Base-by-base conservation (phyloP, 2,888 invertebrate species). In the Polydrusus cervinus region DNA sequence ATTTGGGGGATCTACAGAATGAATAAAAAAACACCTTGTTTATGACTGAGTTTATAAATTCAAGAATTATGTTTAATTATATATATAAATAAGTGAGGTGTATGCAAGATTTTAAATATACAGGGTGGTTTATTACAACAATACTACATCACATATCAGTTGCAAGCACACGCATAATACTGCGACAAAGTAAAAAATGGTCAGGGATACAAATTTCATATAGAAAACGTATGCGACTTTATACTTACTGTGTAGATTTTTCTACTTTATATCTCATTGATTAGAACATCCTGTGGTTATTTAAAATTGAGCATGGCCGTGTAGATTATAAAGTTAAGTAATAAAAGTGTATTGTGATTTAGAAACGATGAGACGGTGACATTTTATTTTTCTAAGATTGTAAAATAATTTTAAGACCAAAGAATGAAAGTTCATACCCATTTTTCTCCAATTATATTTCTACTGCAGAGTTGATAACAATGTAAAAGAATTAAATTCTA, bases 271-370 rank as follows among this genome's bases (percentile, higher is more conserved):
- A 3, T 13, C 3, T 30, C 14, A 11, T 30, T 30, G 25, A 11
- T 7, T 34, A 1, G 14, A 9, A n/a, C 1, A 20, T 18, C 6
- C 10, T n/a, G 43, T 13, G n/a, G 13, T 3, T 30, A 30, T 30
- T 53, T 53, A 53, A 53, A n/a, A 53, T 30, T 8, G 11, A 5
- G 30, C n/a, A 3, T 25, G 25, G 8, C 20, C 51, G 16, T n/a
- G 11, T 45, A 47, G 25, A 0, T 20, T 8, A 10, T 43, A 43
- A 45, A 14, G 43, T 62, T 62, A 40, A 45, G 14, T 30, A 49
- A 65, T 14, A 66, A 30, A 66, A 66, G 66, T 66, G 40, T 66
- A 53, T 49, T 66, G 66, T 66, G 66, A 66, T 66, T 66, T 53
- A 40, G 51, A 13, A 47, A 53, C n/a, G 30, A 51, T 53, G 51